phyloP scores from a whole-genome alignment of 2,888 invertebrate genomes.

The Amaurobius ferox region DNA sequence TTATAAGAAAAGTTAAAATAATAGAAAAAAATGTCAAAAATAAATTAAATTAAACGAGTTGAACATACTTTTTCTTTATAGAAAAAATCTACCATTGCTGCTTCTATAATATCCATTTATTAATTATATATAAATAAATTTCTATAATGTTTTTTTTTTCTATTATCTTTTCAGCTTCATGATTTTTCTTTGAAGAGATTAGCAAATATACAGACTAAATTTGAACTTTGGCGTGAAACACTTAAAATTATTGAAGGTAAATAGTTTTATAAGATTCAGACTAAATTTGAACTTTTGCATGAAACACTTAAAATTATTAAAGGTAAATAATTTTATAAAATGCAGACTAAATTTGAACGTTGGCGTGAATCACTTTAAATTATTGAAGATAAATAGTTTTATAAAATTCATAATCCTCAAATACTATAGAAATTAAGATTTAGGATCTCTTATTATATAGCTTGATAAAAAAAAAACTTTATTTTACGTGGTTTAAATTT shows the following conservation, averaged over 20 bases:
- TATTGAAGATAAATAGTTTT: constrained; percentile 84
- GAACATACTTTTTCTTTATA: too few species aligned
- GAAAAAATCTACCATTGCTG: too few species aligned
- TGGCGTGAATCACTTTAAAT: constrained; percentile 87
- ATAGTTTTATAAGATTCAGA: constrained; percentile 75
- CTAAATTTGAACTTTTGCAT: constrained; percentile 81
- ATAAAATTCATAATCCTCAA: background rate
- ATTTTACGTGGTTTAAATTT: too few species aligned
- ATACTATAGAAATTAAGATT: background rate
- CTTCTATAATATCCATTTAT: too few species aligned
- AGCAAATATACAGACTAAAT: background rate
- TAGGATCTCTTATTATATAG: too few species aligned
- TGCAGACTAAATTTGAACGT: constrained; percentile 75
- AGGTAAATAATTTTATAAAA: constrained; percentile 80
- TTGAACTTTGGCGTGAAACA: constrained; percentile 83
- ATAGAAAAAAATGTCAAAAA: too few species aligned
- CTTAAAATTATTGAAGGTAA: constrained; percentile 88
- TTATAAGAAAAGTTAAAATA: too few species aligned
- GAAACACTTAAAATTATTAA: constrained; percentile 87
- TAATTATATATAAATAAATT: too few species aligned
- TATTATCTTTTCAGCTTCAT: background rate
- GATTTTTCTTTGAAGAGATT: background rate
- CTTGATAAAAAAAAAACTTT: too few species aligned
- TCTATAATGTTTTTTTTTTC: too few species aligned
- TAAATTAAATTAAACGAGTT: too few species aligned